Percentiles rank a stretch among this genome's conserved stretches.
These are phyloP conservation scores for Karalla daura DNA, from an alignment of 2,797 vertebrate genomes.

Conservation along the genomic window DNA sequence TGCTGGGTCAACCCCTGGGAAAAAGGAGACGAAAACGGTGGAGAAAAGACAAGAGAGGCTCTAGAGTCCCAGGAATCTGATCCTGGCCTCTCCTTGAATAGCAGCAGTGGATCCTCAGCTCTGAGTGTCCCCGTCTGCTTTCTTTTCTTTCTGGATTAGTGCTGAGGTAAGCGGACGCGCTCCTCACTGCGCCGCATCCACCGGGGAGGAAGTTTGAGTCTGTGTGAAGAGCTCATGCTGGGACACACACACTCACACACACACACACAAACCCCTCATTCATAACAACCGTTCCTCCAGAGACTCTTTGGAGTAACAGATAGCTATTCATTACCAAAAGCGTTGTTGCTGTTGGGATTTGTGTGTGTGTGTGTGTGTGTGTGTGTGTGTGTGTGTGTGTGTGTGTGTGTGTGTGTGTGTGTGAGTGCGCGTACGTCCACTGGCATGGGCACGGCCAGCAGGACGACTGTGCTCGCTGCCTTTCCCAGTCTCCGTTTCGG, in stretches of 20 bases:
- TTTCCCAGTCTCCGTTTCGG: not conserved
- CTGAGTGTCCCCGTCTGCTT: conserved; percentile 32
- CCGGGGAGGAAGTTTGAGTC: conserved; percentile 54
- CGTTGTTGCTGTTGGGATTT: conserved; percentile 59
- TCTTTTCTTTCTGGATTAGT: conserved; percentile 52
- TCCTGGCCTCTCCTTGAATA: conserved; percentile 56
- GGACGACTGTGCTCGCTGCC: conserved; percentile 11
- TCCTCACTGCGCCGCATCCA: conserved; percentile 53
- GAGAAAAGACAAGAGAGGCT: conserved; percentile 24
- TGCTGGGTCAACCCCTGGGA: not conserved
- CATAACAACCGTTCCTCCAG: conserved; percentile 56
- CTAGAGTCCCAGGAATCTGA: conserved; percentile 51
- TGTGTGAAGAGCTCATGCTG: conserved; percentile 51
- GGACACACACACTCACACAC: conserved; percentile 15
- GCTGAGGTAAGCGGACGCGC: conserved; percentile 70
- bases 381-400: conserved; percentile 19
- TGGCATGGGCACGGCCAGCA: conserved; percentile 9
- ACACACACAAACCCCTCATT: conserved; percentile 40
- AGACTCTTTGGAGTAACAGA: conserved; percentile 66
- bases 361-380: conserved; percentile 18
- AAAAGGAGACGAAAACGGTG: conserved; percentile 17
- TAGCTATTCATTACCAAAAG: conserved; percentile 73
- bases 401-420: conserved; percentile 19
- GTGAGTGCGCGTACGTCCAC: conserved; percentile 4
- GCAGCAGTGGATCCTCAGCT: conserved; percentile 52